A percentile compares a stretch with the other conserved stretches of the same genome.
Conservation (phyloP, 2,113 vertebrate species). For the Aegotheles bennettii region DNA sequence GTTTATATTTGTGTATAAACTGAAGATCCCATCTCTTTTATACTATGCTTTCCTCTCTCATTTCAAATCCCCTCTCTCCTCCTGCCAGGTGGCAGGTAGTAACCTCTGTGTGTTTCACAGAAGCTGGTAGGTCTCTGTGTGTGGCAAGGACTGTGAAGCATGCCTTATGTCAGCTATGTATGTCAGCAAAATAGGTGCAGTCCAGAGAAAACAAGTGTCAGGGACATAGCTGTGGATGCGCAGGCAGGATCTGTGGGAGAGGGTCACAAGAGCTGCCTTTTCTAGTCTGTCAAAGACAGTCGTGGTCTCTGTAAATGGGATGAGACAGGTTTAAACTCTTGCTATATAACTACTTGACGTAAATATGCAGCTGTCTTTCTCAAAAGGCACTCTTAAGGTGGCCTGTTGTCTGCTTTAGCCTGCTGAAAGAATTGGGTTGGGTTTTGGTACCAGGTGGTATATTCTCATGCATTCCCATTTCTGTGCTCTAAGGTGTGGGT, state of each 20-base stretch:
- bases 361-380: neutral
- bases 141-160: neutral
- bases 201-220: neutral
- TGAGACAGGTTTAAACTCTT: neutral
- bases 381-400: neutral
- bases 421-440: neutral
- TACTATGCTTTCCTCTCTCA: neutral
- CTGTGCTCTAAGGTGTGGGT: neutral
- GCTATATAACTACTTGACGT: neutral
- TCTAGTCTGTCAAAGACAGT: neutral
- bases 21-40: neutral
- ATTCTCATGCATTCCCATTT: neutral
- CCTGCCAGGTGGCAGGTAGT: neutral
- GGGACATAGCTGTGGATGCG: neutral
- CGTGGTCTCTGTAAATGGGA: accelerated
- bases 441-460: neutral
- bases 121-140: neutral
- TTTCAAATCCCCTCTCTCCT: neutral
- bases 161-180: neutral
- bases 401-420: neutral
- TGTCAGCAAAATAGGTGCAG: neutral
- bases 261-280: neutral
- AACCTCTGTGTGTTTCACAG: neutral
- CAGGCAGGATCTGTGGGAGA: neutral
- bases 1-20: too few species aligned